A percentile compares a stretch with the other conserved stretches of the same genome.
phyloP scores from a whole-genome alignment of 2,113 vertebrate genomes.

The Alosa alosa region DNA sequence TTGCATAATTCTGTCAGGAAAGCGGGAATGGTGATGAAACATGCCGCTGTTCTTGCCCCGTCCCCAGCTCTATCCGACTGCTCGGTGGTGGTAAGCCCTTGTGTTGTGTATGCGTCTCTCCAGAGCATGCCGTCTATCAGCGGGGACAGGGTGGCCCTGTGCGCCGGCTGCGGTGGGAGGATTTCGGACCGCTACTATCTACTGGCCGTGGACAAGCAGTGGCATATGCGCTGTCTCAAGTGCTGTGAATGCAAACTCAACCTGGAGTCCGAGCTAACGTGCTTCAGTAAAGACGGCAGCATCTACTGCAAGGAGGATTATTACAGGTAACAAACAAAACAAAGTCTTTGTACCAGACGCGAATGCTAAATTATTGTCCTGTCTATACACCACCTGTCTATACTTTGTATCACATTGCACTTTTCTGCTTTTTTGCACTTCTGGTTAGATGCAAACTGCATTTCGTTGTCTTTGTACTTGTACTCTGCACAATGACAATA shows the following conservation, averaged over 20 bases:
- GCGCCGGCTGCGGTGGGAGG: slow-evolving; percentile 94
- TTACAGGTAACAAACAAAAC: slow-evolving; percentile 79
- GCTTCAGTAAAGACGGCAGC: slow-evolving; percentile 98
- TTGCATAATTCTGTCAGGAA: not conserved
- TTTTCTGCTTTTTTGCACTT: too few species aligned
- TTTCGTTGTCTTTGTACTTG: too few species aligned
- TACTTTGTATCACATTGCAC: too few species aligned
- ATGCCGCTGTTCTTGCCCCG: not conserved
- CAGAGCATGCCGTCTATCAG: slow-evolving; percentile 91
- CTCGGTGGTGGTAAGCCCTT: not conserved
- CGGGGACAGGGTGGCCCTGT: slow-evolving; percentile 89
- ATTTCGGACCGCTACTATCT: slow-evolving; percentile 98
- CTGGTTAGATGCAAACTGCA: too few species aligned
- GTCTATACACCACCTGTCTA: too few species aligned
- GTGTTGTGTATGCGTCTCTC: slow-evolving; percentile 40
- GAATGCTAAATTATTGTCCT: not conserved
- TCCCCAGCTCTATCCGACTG: not conserved
- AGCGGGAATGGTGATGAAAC: slow-evolving; percentile 14
- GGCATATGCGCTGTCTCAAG: slow-evolving; percentile 99
- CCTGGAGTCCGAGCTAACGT: slow-evolving; percentile 98
- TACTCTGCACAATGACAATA: too few species aligned
- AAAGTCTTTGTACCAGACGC: not conserved
- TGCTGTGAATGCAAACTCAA: slow-evolving; percentile 98
- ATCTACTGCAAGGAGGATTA: slow-evolving; percentile 99
- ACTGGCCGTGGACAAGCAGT: slow-evolving; percentile 98